phyloP scores from a whole-genome alignment of 53 echinoderm and acorn worm genomes.

The Holothuria leucospilota region DNA sequence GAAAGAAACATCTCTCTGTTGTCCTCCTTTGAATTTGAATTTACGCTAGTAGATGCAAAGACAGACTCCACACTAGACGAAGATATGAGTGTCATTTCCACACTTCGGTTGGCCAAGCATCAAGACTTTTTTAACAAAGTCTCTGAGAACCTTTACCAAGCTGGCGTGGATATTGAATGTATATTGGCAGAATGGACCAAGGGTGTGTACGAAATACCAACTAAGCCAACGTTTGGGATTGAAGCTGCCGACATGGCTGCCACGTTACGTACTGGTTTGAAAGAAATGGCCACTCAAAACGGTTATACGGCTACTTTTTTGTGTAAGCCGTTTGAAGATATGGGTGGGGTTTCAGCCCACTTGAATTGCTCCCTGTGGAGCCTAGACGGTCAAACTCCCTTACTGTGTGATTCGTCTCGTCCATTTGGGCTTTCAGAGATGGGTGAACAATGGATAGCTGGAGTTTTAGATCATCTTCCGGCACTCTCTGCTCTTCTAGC shows the following conservation, averaged over 20 bases:
- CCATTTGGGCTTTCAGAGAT: too few species aligned
- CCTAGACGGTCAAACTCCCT: slow-evolving; percentile 43
- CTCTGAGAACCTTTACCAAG: slow-evolving; percentile 29
- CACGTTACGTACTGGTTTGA: slow-evolving; percentile 63
- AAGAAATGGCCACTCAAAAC: slow-evolving; percentile 65
- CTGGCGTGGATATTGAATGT: slow-evolving; percentile 64
- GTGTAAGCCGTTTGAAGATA: slow-evolving; percentile 65
- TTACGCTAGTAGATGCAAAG: not conserved
- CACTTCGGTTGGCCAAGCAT: too few species aligned
- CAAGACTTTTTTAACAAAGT: slow-evolving; percentile 7
- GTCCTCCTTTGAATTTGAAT: too few species aligned
- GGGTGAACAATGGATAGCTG: too few species aligned
- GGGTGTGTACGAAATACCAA: slow-evolving; percentile 61
- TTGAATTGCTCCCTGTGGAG: slow-evolving; percentile 75
- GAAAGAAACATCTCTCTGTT: not conserved
- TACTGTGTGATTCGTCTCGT: slow-evolving; percentile 52
- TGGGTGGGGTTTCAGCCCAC: slow-evolving; percentile 51
- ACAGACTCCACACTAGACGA: too few species aligned
- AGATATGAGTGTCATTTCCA: too few species aligned
- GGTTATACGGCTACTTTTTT: slow-evolving; percentile 75
- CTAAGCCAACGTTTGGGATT: slow-evolving; percentile 69
- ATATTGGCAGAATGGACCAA: slow-evolving; percentile 56
- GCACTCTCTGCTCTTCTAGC: slow-evolving; percentile 50
- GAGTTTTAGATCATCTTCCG: slow-evolving; percentile 65
- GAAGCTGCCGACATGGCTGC: slow-evolving; percentile 64